Conservation (phyloP, 2,888 invertebrate species). For the Eucera pruinosa region DNA sequence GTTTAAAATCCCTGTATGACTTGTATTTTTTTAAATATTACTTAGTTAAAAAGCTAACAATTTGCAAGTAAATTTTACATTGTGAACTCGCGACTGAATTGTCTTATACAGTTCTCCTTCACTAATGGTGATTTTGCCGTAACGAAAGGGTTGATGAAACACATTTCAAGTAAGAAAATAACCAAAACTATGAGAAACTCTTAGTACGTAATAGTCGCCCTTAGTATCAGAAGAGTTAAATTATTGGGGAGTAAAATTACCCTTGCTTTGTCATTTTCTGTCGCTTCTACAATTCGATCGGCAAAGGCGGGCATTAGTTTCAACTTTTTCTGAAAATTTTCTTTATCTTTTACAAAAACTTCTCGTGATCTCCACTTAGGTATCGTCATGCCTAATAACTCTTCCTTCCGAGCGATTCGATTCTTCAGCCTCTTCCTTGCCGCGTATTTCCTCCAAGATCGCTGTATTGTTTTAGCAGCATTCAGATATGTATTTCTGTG, state of each 20-base stretch:
- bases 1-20: no score
- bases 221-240: no score
- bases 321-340: slow-evolving; percentile 69
- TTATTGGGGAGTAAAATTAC: slow-evolving; percentile 52
- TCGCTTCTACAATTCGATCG: slow-evolving; percentile 83
- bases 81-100: no score
- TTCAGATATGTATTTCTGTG: slow-evolving; percentile 43
- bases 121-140: no score
- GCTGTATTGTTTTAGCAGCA: slow-evolving; percentile 83
- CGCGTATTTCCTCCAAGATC: slow-evolving; percentile 84
- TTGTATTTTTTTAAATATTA: no score
- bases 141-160: no score
- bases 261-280: slow-evolving; percentile 60
- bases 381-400: slow-evolving; percentile 86
- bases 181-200: no score
- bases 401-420: slow-evolving; percentile 84
- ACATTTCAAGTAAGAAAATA: no score
- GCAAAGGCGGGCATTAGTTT: slow-evolving; percentile 84
- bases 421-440: slow-evolving; percentile 83
- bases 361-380: slow-evolving; percentile 85
- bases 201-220: no score
- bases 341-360: slow-evolving; percentile 84
- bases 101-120: no score
- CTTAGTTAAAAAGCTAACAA: no score
- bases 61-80: no score